These are phyloP conservation scores for Drosophila neonasuta DNA, from an alignment of 2,888 invertebrate genomes.

Conservation along the genomic window DNA sequence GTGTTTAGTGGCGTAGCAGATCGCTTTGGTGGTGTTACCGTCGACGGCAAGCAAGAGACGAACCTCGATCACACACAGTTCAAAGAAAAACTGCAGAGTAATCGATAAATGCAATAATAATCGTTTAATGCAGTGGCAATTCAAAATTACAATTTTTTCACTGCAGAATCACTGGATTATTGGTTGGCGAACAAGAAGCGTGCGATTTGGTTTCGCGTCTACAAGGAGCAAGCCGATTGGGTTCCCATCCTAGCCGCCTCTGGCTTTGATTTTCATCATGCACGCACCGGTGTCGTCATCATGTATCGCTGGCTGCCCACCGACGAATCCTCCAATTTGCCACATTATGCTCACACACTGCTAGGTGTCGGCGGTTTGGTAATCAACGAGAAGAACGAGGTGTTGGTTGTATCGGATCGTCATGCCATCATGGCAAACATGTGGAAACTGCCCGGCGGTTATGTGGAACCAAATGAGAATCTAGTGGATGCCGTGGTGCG, in stretches of 20 bases:
- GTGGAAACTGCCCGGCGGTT: constrained; percentile 97
- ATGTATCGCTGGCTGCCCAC: constrained; percentile 91
- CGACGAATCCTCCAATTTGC: constrained; percentile 85
- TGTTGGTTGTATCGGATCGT: constrained; percentile 92
- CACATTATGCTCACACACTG: constrained; percentile 89
- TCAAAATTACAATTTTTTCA: background rate
- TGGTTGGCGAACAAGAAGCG: constrained; percentile 87
- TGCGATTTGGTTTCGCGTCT: constrained; percentile 92
- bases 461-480: constrained; percentile 93
- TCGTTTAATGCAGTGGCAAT: background rate
- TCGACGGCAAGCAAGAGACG: constrained; percentile 83
- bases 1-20: constrained; percentile 84
- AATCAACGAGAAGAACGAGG: constrained; percentile 87
- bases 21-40: constrained; percentile 88
- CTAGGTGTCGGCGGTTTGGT: constrained; percentile 93
- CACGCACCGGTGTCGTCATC: constrained; percentile 89
- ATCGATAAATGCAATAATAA: background rate
- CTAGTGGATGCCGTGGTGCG: constrained; percentile 90
- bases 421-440: constrained; percentile 81
- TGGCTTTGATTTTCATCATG: constrained; percentile 94
- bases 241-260: constrained; percentile 89
- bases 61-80: constrained; percentile 83
- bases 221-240: constrained; percentile 87
- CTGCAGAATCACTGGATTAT: constrained; percentile 86
- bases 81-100: constrained; percentile 70